These are phyloP conservation scores for Psettodes erumei DNA, from an alignment of 2,113 vertebrate species.

Conservation along the genomic window DNA sequence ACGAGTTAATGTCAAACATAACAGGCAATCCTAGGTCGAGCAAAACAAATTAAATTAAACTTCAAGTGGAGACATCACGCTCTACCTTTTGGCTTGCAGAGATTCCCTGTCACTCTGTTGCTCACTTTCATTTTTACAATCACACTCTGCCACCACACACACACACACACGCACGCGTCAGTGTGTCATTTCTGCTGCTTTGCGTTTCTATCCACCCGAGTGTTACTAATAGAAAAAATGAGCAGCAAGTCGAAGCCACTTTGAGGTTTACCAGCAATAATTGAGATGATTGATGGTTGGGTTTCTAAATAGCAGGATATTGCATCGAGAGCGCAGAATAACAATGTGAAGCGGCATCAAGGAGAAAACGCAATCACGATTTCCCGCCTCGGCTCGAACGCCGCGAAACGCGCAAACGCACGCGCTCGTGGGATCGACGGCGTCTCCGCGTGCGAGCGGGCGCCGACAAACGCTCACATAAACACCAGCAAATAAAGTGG, in stretches of 20 bases:
- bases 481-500: constrained; percentile 32
- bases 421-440: constrained; percentile 22
- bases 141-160: background rate
- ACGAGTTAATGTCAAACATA: constrained; percentile 14
- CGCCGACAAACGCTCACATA: constrained; percentile 23
- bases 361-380: constrained; percentile 12
- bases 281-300: constrained; percentile 74
- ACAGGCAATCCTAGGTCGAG: background rate
- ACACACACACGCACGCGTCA: constrained; percentile 1
- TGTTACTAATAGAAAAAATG: constrained; percentile 73
- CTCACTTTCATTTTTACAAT: constrained; percentile 28
- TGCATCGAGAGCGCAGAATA: constrained; percentile 39
- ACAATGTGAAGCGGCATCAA: constrained; percentile 47
- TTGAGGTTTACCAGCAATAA: constrained; percentile 68
- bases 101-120: constrained; percentile 36
- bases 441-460: background rate
- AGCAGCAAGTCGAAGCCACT: constrained; percentile 53
- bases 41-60: constrained; percentile 19
- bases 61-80: constrained; percentile 31
- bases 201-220: constrained; percentile 57
- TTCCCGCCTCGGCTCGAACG: background rate
- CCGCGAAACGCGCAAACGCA: constrained; percentile 3
- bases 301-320: constrained; percentile 58
- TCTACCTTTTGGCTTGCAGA: constrained; percentile 31
- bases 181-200: constrained; percentile 47